Conservation (phyloP, 2,797 vertebrate species). For the Microctenopoma lineatum region DNA sequence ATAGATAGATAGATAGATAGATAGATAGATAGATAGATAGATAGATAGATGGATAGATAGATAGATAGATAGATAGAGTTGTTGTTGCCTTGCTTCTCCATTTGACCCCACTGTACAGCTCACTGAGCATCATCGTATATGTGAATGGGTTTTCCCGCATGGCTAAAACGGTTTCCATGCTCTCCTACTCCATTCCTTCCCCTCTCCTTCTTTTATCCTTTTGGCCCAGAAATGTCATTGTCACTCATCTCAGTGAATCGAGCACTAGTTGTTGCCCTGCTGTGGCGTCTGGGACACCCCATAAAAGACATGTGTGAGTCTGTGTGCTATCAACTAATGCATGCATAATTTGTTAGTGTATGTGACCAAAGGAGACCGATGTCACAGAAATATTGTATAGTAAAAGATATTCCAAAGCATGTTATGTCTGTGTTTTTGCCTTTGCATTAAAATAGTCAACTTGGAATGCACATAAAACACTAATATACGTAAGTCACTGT, state of each 20-base stretch:
- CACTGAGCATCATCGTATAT: constrained; percentile 55
- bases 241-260: constrained; percentile 53
- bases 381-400: constrained; percentile 3
- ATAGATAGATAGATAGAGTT: not conserved
- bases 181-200: constrained; percentile 26
- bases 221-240: constrained; percentile 67
- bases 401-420: not conserved
- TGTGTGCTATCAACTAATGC: constrained; percentile 23
- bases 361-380: not conserved
- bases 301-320: constrained; percentile 22
- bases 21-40: not conserved
- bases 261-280: constrained; percentile 21
- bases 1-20: not conserved
- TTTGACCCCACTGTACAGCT: constrained; percentile 60
- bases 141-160: constrained; percentile 54
- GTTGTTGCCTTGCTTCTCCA: constrained; percentile 20
- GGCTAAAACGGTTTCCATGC: constrained; percentile 68
- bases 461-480: not conserved
- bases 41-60: not conserved
- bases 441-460: not conserved
- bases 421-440: not conserved
- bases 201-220: constrained; percentile 40
- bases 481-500: not conserved
- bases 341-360: not conserved
- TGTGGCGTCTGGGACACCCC: constrained; percentile 24